Evolutionary conservation across 2,888 invertebrate genomes (phyloP).

Genomic region (Alsophila aescularia): DNA sequence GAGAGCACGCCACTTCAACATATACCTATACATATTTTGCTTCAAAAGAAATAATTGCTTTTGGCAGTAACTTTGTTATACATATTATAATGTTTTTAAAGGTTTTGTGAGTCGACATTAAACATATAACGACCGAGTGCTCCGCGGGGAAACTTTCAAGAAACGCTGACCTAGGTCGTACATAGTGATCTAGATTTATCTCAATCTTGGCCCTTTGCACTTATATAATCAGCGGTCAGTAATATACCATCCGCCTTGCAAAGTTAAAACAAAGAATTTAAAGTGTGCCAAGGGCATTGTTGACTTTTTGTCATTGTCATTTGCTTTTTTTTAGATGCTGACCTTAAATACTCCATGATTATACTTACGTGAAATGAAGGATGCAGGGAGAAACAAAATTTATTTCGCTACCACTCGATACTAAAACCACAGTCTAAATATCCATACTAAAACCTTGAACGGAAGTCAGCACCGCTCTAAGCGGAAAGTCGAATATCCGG

Average conservation of each 20-base stretch:
- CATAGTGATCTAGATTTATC: neutral
- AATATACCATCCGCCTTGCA: neutral
- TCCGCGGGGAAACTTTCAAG: neutral
- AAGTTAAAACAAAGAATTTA: neutral
- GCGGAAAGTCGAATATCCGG: slow-evolving; percentile 43
- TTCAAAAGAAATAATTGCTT: too few species aligned
- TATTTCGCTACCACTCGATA: too few species aligned
- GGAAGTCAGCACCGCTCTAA: slow-evolving; percentile 2
- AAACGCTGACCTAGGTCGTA: neutral
- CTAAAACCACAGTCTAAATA: too few species aligned
- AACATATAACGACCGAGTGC: neutral
- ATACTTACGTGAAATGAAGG: too few species aligned
- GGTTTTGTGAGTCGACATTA: neutral
- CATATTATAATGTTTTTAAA: too few species aligned
- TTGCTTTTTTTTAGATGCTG: too few species aligned
- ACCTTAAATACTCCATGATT: too few species aligned
- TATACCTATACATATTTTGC: too few species aligned
- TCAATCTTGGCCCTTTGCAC: neutral
- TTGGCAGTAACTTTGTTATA: too few species aligned
- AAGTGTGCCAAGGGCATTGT: neutral
- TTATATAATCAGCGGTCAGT: neutral
- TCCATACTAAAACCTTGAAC: neutral
- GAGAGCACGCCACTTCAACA: too few species aligned
- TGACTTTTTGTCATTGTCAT: too few species aligned
- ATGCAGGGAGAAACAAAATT: too few species aligned